Conservation (phyloP, 2,888 invertebrate species). For the Ormia ochracea region DNA sequence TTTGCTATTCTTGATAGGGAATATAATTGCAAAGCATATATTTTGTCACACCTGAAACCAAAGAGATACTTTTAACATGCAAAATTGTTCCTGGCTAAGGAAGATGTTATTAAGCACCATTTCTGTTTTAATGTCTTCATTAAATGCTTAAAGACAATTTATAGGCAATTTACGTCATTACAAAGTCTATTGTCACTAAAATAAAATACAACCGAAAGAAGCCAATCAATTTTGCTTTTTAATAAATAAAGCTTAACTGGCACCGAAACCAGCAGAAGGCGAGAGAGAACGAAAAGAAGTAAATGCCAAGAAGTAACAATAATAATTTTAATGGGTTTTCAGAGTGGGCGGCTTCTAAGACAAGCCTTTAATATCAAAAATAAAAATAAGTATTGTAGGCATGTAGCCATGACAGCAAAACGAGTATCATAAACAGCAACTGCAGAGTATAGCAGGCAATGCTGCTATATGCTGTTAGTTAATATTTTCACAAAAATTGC, state of each 20-base stretch:
- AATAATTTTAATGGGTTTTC: constrained; percentile 45
- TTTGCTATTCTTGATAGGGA: too few relatives aligned
- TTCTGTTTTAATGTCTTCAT: constrained; percentile 46
- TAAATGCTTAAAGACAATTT: constrained; percentile 32
- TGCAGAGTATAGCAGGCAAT: constrained; percentile 34
- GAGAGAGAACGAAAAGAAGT: background rate
- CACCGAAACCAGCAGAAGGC: background rate
- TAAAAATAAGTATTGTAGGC: constrained; percentile 11
- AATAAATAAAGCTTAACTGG: constrained; percentile 19
- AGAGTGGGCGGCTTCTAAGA: constrained; percentile 51
- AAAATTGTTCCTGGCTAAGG: background rate
- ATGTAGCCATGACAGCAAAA: constrained; percentile 44
- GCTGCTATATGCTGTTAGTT: constrained; percentile 21
- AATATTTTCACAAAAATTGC: background rate
- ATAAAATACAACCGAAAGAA: constrained; percentile 29
- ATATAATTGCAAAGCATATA: too few relatives aligned
- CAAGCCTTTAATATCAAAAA: constrained; percentile 45
- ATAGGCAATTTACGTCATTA: constrained; percentile 45
- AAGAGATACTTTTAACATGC: background rate
- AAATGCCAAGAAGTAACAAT: constrained; percentile 16
- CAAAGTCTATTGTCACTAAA: constrained; percentile 45
- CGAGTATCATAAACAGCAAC: constrained; percentile 37
- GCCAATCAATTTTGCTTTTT: constrained; percentile 47
- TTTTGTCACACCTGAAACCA: constrained; percentile 16
- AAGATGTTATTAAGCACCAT: background rate